Percentiles rank a stretch among this genome's conserved stretches.
Conservation (phyloP, 2,888 invertebrate genomes). For the Gnatocerus cornutus region DNA sequence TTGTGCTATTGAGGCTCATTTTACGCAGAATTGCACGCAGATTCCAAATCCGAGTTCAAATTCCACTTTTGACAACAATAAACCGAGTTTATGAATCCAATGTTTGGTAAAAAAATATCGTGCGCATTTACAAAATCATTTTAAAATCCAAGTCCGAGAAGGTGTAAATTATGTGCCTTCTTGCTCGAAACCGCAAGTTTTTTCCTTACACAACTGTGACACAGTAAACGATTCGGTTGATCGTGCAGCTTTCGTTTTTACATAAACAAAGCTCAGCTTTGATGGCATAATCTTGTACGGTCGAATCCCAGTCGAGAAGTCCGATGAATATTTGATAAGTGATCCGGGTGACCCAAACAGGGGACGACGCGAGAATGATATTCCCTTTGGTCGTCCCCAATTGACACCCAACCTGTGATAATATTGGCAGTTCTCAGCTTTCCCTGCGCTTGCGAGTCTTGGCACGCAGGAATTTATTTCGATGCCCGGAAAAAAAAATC, state of each 20-base stretch:
- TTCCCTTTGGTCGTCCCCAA: slow-evolving; percentile 30
- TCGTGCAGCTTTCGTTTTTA: slow-evolving; percentile 49
- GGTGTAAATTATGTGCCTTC: slow-evolving; percentile 28
- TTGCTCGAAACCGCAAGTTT: slow-evolving; percentile 10
- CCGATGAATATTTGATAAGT: slow-evolving; percentile 60
- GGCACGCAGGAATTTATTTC: slow-evolving; percentile 3
- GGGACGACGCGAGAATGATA: slow-evolving; percentile 28
- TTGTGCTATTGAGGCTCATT: too few species aligned
- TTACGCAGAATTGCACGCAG: too few species aligned
- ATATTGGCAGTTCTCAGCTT: slow-evolving; percentile 15
- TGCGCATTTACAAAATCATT: slow-evolving; percentile 27
- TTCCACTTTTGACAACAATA: too few species aligned
- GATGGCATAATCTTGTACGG: slow-evolving; percentile 59
- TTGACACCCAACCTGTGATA: slow-evolving; percentile 35
- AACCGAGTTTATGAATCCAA: too few species aligned
- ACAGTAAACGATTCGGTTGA: slow-evolving; percentile 38
- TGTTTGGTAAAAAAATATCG: too few species aligned
- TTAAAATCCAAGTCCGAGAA: slow-evolving; percentile 19
- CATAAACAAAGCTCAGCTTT: slow-evolving; percentile 54
- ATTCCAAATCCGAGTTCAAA: too few species aligned
- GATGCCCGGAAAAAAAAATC: too few species aligned
- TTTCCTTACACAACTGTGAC: slow-evolving; percentile 18
- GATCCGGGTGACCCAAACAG: slow-evolving; percentile 54
- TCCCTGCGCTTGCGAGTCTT: not conserved
- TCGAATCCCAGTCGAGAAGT: slow-evolving; percentile 54